Base-by-base conservation (phyloP, 2,113 vertebrate species). In the Cranoglanis bouderius region DNA sequence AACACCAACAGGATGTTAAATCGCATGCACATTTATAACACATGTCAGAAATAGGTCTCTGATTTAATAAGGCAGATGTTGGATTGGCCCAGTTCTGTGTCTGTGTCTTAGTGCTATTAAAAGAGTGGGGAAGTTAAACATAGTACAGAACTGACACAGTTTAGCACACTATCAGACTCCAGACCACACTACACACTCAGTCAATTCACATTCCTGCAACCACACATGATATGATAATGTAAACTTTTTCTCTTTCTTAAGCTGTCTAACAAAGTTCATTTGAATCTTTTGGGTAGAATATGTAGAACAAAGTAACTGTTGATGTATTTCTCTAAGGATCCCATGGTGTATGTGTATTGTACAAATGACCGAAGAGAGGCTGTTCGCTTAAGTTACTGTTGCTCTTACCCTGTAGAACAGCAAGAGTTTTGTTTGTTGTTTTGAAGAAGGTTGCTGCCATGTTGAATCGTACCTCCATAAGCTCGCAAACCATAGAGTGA, bases 1-100 rank as follows among this genome's bases (percentile, higher is more conserved):
- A 65, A 84, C 63, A 83, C 38, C 85, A 63, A 13, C 80, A 59
- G 63, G 87, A n/a, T 51, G 59, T 67, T 57, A 46, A 61, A 29
- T 46, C 21, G 51, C 29, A 29, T 14, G 14, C 35, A 63, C 87
- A 32, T 61, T 84, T 49, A 70, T 43, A 57, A 57, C 51, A 51
- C 26, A n/a, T 51, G 72, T 85, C 82, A 88, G 72, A 85, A 84
- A 78, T n/a, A 85, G 40, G 70, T 65, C 67, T 84, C 55, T 70
- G 78, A 82, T 65, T 82, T 88, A 70, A 88, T 88, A 57, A 51
- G 55, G 70, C 6, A 77, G 59, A 77, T 78, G 57, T 35, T 85
- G 43, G 70, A 51, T 59, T 88, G 87, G 24, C 87, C 87, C 82
- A 88, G 21, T 78, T 88, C 72, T 43, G 32, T n/a, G 6, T 35